Base-by-base conservation (phyloP, 2,797 vertebrate species). In the Falco novaeseelandiae region DNA sequence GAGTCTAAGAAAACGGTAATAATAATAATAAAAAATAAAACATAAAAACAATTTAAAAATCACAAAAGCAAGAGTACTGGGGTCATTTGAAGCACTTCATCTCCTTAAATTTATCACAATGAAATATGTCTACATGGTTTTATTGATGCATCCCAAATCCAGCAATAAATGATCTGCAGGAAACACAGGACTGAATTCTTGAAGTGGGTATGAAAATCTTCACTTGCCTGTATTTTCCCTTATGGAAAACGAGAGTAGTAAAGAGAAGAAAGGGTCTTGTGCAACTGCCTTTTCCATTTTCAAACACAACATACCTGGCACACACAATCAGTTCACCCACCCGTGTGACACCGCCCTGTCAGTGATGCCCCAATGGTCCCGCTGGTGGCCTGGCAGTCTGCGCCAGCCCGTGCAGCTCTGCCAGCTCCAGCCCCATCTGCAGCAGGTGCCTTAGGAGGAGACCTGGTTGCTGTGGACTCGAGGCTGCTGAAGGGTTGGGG, bases 301-400 rank as follows among this genome's bases (percentile, higher is more conserved):
- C 57, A 71, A 7, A 32, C 10, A 18, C 25, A 51, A 16, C 20
- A 17, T 8, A 9, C 0, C 1, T 10, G 29, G 32, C 36, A 51
- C 36, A 55, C 11, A 3, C 32, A 23, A 25, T 1, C 26, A 29
- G 3, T 55, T 40, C 57, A 34, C 26, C 40, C 52, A 71, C 16
- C 32, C 0, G 0, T 8, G 22, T 34, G 52, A 16, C 15, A 12
- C 6, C 0, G 1, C 3, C 14, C 2, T 0, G 12, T 9, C 40
- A 49, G 30, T 5, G 22, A 34, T 30, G 29, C 27, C 30, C 59
- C 14, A 51, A 11, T 3, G 18, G 71, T 66, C 40, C 32, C 6
- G 0, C 14, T 17, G 49, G 42, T 29, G n/a, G 19, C 22, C 48
- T 26, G 49, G 14, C 36, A 52, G 23, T 17, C 22, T 9, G 1